Conservation (phyloP, 1,140 invertebrate species). For the Drosophila bipectinata region DNA sequence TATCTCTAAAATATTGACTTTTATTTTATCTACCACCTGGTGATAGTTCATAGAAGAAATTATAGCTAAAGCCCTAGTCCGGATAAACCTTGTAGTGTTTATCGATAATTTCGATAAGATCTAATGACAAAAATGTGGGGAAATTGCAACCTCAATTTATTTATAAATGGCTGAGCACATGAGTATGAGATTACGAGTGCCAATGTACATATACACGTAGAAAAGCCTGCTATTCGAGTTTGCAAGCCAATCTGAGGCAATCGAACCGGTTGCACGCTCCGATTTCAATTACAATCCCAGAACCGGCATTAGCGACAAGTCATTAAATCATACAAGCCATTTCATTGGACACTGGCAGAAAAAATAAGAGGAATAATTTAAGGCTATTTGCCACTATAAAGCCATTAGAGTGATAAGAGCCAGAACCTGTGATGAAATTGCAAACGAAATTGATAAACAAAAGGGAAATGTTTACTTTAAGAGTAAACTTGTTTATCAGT, state of each 20-base stretch:
- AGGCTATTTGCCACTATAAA: background rate
- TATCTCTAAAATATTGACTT: too few species aligned
- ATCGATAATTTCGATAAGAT: too few species aligned
- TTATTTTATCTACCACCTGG: too few species aligned
- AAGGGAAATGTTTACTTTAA: background rate
- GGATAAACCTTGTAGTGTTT: too few species aligned
- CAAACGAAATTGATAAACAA: slow-evolving; percentile 13
- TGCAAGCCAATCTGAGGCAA: slow-evolving; percentile 17
- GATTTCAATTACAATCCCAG: slow-evolving; percentile 42
- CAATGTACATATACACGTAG: background rate
- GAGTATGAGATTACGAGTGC: too few species aligned
- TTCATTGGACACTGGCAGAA: slow-evolving; percentile 2
- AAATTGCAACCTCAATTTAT: too few species aligned
- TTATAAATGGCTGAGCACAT: background rate
- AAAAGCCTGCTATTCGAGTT: slow-evolving; percentile 13
- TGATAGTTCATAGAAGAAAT: too few species aligned
- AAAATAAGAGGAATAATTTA: background rate
- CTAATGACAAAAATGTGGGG: too few species aligned
- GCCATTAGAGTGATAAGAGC: slow-evolving; percentile 31
- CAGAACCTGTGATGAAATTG: slow-evolving; percentile 36
- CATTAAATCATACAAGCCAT: background rate
- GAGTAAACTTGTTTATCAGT: background rate
- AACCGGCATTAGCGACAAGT: slow-evolving; percentile 19
- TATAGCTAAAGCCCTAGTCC: too few species aligned
- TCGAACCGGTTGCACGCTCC: slow-evolving; percentile 42